Conservation (phyloP, 2,113 vertebrate species). For the Cercocebus atys region DNA sequence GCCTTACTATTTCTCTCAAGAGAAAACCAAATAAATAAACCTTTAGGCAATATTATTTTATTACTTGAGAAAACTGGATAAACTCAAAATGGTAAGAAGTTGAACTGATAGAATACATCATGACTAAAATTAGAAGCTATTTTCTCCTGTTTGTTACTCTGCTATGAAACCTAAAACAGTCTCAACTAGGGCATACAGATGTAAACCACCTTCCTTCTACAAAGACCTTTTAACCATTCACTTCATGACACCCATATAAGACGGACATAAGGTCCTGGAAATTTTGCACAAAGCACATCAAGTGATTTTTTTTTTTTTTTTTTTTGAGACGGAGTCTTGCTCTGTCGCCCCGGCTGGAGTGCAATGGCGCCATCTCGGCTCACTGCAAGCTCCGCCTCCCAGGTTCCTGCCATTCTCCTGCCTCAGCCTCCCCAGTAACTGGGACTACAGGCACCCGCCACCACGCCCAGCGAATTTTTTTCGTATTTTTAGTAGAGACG, state of each 20-base stretch:
- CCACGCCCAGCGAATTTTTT: too few relatives aligned
- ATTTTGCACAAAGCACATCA: not conserved
- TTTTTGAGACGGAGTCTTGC: too few relatives aligned
- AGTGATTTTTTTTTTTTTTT: not conserved
- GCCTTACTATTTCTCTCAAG: not conserved
- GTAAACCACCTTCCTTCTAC: not conserved
- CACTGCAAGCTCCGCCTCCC: too few relatives aligned
- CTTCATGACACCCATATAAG: not conserved
- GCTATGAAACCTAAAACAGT: not conserved
- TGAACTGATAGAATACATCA: not conserved
- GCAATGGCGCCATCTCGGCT: too few relatives aligned
- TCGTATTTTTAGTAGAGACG: too few relatives aligned
- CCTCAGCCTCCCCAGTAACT: too few relatives aligned
- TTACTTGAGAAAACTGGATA: not conserved
- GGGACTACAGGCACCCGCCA: too few relatives aligned
- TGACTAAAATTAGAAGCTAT: not conserved
- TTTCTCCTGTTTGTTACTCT: constrained; percentile 11
- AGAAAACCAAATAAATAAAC: not conserved
- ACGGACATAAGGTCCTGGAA: not conserved
- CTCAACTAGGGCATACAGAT: not conserved
- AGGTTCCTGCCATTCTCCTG: too few relatives aligned
- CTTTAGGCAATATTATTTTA: not conserved
- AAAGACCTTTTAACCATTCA: not conserved
- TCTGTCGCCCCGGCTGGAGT: too few relatives aligned
- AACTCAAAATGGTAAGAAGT: not conserved